phyloP scores from a whole-genome alignment of 2,888 invertebrate species.

The Campoletis raptor region DNA sequence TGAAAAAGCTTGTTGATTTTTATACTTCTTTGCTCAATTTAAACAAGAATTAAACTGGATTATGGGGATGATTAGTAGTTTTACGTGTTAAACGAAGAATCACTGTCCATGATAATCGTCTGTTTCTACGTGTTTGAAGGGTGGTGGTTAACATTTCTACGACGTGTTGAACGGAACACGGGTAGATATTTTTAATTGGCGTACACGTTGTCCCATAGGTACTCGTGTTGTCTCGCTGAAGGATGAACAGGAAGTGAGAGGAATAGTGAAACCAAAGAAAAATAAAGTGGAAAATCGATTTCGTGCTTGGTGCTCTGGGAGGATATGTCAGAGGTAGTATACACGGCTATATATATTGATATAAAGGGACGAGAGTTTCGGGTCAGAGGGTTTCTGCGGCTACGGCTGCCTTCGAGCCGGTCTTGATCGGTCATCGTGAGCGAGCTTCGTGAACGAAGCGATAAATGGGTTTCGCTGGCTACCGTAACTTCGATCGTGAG shows the following conservation, averaged over 20 bases:
- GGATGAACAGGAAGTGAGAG: constrained; percentile 39
- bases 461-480: constrained; percentile 56
- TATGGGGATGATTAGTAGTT: background rate
- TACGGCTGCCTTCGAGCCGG: constrained; percentile 33
- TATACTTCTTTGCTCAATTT: background rate
- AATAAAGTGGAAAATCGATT: constrained; percentile 61
- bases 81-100: background rate
- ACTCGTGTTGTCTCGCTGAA: background rate
- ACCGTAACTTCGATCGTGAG: constrained; percentile 47
- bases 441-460: constrained; percentile 61
- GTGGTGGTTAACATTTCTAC: constrained; percentile 5
- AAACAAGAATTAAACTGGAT: background rate
- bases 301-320: constrained; percentile 44
- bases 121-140: constrained; percentile 11
- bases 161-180: background rate
- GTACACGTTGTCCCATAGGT: constrained; percentile 7
- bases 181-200: constrained; percentile 21
- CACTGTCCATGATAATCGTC: background rate
- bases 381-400: constrained; percentile 56
- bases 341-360: constrained; percentile 41
- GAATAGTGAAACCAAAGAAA: constrained; percentile 56
- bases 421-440: constrained; percentile 59
- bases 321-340: constrained; percentile 7
- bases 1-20: background rate
- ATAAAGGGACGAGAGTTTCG: constrained; percentile 46